phyloP scores from a whole-genome alignment of 2,888 invertebrate species.

The Autographa gamma region DNA sequence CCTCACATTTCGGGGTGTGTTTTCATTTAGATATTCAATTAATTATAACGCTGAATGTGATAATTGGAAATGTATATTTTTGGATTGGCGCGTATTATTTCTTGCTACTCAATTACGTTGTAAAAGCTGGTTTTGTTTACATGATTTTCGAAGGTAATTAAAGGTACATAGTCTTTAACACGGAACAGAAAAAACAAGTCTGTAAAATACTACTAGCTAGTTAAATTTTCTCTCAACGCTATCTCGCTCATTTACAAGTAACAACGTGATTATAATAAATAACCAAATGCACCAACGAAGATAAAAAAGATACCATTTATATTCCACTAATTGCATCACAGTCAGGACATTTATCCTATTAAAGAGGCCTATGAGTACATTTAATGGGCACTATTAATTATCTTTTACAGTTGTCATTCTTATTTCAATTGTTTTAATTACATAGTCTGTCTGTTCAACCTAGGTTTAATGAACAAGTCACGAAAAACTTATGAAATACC shows the following conservation, averaged over 20 bases:
- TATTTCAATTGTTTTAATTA: neutral
- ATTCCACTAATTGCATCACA: neutral
- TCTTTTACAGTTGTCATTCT: neutral
- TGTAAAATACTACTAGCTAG: too few species aligned
- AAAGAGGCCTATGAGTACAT: neutral
- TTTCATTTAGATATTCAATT: neutral
- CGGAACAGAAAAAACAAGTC: too few species aligned
- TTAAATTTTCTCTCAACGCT: too few species aligned
- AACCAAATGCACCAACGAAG: neutral
- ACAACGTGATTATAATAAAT: too few species aligned
- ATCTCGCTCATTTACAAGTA: too few species aligned
- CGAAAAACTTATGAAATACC: neutral
- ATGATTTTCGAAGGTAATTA: neutral
- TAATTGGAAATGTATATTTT: too few species aligned
- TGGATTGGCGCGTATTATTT: neutral
- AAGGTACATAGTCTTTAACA: too few species aligned
- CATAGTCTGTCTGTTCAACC: neutral
- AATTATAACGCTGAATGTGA: conserved; percentile 2
- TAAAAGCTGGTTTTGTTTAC: neutral
- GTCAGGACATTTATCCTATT: neutral
- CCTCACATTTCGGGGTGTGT: neutral
- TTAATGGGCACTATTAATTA: neutral
- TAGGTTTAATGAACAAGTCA: neutral
- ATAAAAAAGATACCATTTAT: neutral
- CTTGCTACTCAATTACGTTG: neutral